These are phyloP conservation scores for Catonia carolina DNA, from an alignment of 2,888 invertebrate genomes.

Conservation along the genomic window DNA sequence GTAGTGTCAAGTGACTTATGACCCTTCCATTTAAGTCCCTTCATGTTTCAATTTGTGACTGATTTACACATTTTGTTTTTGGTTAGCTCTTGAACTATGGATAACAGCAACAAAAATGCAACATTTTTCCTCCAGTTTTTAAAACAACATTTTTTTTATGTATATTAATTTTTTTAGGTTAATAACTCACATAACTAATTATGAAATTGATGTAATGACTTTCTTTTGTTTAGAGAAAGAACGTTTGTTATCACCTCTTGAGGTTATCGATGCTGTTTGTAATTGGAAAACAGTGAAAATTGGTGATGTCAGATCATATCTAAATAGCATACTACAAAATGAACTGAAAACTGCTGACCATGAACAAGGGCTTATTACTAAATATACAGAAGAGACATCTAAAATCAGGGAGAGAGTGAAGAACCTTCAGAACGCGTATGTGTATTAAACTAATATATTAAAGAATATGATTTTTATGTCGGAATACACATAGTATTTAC, in stretches of 20 bases:
- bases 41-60: too few species aligned
- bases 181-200: too few species aligned
- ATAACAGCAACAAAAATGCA: too few species aligned
- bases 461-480: background rate
- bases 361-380: slow-evolving; percentile 66
- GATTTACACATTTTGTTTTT: too few species aligned
- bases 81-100: too few species aligned
- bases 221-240: slow-evolving; percentile 62
- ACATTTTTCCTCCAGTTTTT: too few species aligned
- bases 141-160: too few species aligned
- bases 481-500: background rate
- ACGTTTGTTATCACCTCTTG: slow-evolving; percentile 75
- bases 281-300: slow-evolving; percentile 67
- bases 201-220: too few species aligned
- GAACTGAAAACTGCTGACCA: slow-evolving; percentile 67
- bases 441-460: background rate
- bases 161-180: too few species aligned
- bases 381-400: slow-evolving; percentile 69
- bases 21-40: too few species aligned
- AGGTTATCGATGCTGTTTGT: slow-evolving; percentile 84
- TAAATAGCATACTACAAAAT: slow-evolving; percentile 62
- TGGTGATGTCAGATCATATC: slow-evolving; percentile 67
- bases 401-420: slow-evolving; percentile 66
- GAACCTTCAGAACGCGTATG: slow-evolving; percentile 52
- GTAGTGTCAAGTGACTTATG: too few species aligned